Evolutionary conservation across 2,888 invertebrate species (phyloP), one percentile per base, ranked within the genome.

Genomic region (Nasonia oneida): DNA sequence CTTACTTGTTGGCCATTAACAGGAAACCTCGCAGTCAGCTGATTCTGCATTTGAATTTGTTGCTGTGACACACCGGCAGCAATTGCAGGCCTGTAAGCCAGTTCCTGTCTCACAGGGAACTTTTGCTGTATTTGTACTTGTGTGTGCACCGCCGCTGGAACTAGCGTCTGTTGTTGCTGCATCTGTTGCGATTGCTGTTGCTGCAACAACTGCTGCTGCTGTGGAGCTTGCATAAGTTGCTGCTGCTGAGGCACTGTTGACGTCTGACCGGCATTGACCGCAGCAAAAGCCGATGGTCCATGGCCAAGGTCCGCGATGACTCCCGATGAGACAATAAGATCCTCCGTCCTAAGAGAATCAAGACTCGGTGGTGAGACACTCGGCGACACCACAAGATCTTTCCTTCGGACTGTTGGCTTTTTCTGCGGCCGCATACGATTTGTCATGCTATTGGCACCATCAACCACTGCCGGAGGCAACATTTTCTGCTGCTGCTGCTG

Each of bases 51-150:
- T 79, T 90, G 90, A 82, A 87, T 67, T 83, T 89, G 88, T 4
- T 91, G 90, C 29, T 88, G 88, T 23, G 91, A 88, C 80, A 91
- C 73, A 6, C 50, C 39, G n/a, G 50, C 64, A 6, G 74, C 47
- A 12, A 81, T 18, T 0, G 80, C 75, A 29, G 92, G 89, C 86
- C 92, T 91, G 61, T 92, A 93, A 74, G 91, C 88, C 80, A 91
- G 81, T 86, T 93, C 93, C 87, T 92, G 93, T 57, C 93, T 90
- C 81, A 91, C 89, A 57, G 93, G 91, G 90, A 93, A 93, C 83
- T 93, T 93, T 81, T 92, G 92, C 81, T 92, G 92, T 39, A 92
- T 91, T 92, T 93, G 93, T 90, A 93, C 92, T 91, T 91, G 92
- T 74, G 90, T 90, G 83, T 92, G 92, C 87, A 91, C 87, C 64